phyloP scores from a whole-genome alignment of 2,113 vertebrate genomes.

The Dinomys branickii region DNA sequence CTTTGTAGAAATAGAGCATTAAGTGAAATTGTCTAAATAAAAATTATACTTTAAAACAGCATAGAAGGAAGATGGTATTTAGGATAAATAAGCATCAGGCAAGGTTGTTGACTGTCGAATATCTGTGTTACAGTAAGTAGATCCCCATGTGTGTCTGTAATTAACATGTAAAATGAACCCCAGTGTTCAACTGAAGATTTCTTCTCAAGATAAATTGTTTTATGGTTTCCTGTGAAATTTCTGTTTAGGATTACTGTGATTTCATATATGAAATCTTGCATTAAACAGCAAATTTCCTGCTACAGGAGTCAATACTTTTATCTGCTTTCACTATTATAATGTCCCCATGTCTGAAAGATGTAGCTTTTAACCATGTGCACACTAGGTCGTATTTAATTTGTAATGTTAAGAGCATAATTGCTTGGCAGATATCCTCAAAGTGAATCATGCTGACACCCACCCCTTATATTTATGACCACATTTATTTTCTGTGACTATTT shows the following conservation, averaged over 20 bases:
- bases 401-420: background rate
- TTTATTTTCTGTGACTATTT: slow-evolving; percentile 53
- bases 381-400: background rate
- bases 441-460: background rate
- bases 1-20: background rate
- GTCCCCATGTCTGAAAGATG: background rate
- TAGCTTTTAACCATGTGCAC: background rate
- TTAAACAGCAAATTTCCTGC: background rate
- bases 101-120: background rate
- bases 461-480: slow-evolving; percentile 32
- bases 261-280: background rate
- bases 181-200: slow-evolving; percentile 29
- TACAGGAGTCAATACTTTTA: background rate
- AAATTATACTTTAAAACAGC: background rate
- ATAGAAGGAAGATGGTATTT: background rate
- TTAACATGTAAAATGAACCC: background rate
- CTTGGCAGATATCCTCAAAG: background rate
- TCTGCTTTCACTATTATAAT: background rate
- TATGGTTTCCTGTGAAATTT: slow-evolving; percentile 23
- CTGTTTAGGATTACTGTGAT: slow-evolving; percentile 3
- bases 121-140: background rate
- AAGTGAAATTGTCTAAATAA: background rate
- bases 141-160: background rate
- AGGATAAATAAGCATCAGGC: background rate
- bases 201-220: slow-evolving; percentile 57